Evolutionary conservation across 2,113 vertebrate species (phyloP).

Genomic region (Ictalurus furcatus): DNA sequence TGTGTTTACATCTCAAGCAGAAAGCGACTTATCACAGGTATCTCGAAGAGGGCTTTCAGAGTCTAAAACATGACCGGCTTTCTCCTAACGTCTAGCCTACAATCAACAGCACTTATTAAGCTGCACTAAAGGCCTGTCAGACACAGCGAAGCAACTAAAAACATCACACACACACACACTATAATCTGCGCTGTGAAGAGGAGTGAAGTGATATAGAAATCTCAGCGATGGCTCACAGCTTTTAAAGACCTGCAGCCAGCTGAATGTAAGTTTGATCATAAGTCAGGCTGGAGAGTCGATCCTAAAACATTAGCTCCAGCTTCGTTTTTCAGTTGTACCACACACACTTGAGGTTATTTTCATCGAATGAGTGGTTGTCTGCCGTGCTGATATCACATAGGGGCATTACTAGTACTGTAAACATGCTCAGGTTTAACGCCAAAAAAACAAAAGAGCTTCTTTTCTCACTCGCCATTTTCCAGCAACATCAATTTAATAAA

Average conservation of each 20-base stretch:
- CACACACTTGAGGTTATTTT: not conserved
- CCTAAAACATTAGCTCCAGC: not conserved
- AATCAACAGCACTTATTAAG: conserved; percentile 12
- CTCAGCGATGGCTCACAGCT: not conserved
- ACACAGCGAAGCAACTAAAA: not conserved
- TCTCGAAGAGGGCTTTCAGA: conserved; percentile 11
- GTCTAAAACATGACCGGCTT: not conserved
- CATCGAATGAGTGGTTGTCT: too few species aligned
- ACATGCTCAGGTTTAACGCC: not conserved
- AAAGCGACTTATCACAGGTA: conserved; percentile 9
- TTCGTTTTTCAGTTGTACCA: not conserved
- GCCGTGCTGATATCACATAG: too few species aligned
- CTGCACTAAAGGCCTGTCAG: conserved; percentile 7
- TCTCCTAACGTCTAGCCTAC: conserved; percentile 15
- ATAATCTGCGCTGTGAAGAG: not conserved
- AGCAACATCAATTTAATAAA: not conserved
- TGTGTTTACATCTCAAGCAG: conserved; percentile 10
- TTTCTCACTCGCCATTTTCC: not conserved
- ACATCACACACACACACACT: not conserved
- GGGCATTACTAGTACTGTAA: too few species aligned
- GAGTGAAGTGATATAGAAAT: not conserved
- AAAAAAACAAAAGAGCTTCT: not conserved
- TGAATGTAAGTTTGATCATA: not conserved
- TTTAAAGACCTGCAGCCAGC: not conserved
- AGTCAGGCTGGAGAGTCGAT: not conserved